A percentile compares a stretch with the other conserved stretches of the same genome.
phyloP scores from a whole-genome alignment of 2,797 vertebrate species.

The Alectoris magna region DNA sequence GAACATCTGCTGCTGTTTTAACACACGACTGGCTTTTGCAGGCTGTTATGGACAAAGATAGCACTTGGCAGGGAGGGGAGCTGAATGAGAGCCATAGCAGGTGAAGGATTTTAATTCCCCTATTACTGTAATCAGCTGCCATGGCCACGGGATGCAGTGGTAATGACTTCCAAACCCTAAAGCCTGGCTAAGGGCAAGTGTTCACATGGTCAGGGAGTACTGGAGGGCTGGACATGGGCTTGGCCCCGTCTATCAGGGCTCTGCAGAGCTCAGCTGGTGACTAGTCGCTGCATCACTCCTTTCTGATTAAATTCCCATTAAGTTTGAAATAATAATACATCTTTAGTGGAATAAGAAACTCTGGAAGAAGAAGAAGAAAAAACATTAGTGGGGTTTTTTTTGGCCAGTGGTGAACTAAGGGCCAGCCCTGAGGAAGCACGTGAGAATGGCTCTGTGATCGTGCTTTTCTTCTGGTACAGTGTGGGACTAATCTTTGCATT shows the following conservation, averaged over 20 bases:
- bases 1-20: constrained; percentile 47
- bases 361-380: constrained; percentile 26
- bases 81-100: constrained; percentile 51
- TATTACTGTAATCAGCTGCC: constrained; percentile 59
- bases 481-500: background rate
- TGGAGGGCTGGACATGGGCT: constrained; percentile 41
- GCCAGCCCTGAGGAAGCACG: background rate
- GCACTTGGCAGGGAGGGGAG: constrained; percentile 12
- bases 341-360: constrained; percentile 30
- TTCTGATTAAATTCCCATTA: constrained; percentile 62
- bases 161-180: constrained; percentile 56
- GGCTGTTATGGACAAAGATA: constrained; percentile 7
- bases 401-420: background rate
- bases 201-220: constrained; percentile 31
- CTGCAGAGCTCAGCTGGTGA: constrained; percentile 49
- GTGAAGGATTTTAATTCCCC: constrained; percentile 69
- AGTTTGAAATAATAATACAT: constrained; percentile 9
- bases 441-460: background rate
- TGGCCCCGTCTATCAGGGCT: constrained; percentile 37
- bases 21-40: background rate
- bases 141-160: constrained; percentile 19
- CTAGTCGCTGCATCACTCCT: constrained; percentile 48
- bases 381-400: background rate
- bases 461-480: background rate
- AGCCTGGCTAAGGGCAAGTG: constrained; percentile 12